These are phyloP conservation scores for Balaenoptera acutorostrata DNA, from an alignment of 2,113 vertebrate species.

Conservation along the genomic window DNA sequence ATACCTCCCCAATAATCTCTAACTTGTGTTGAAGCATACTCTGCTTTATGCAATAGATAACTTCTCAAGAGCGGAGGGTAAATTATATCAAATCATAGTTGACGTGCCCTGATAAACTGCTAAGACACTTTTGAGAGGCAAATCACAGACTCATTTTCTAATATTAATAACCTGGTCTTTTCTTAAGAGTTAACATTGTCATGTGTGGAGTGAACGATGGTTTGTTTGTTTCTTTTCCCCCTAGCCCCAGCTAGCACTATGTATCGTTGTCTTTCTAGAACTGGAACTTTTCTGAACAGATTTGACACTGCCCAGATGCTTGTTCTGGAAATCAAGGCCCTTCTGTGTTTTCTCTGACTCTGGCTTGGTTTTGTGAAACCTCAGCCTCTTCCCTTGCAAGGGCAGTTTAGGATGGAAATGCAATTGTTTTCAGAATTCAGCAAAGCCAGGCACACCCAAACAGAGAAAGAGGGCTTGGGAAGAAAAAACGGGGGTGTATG, in stretches of 20 bases:
- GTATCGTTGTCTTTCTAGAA: not conserved
- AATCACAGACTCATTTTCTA: not conserved
- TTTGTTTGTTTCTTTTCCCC: fast-evolving
- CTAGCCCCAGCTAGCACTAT: not conserved
- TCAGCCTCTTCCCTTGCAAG: not conserved
- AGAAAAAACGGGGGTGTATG: not conserved
- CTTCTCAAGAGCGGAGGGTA: not conserved
- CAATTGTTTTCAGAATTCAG: not conserved
- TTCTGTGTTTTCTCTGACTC: constrained; percentile 24
- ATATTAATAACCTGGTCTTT: not conserved
- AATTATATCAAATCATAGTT: not conserved
- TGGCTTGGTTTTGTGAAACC: not conserved
- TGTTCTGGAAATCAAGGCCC: not conserved
- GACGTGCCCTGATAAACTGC: not conserved
- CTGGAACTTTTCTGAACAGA: not conserved
- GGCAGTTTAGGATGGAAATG: not conserved
- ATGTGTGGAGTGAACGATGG: not conserved
- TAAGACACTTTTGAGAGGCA: not conserved
- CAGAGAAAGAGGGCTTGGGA: not conserved
- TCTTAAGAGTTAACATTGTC: not conserved
- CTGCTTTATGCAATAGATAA: not conserved
- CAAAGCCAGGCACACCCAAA: not conserved
- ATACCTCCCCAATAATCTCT: not conserved
- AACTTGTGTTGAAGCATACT: not conserved
- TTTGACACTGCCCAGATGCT: constrained; percentile 31